These are phyloP conservation scores for Otolemur crassicaudatus DNA, from an alignment of 2,797 vertebrate species.

Conservation along the genomic window DNA sequence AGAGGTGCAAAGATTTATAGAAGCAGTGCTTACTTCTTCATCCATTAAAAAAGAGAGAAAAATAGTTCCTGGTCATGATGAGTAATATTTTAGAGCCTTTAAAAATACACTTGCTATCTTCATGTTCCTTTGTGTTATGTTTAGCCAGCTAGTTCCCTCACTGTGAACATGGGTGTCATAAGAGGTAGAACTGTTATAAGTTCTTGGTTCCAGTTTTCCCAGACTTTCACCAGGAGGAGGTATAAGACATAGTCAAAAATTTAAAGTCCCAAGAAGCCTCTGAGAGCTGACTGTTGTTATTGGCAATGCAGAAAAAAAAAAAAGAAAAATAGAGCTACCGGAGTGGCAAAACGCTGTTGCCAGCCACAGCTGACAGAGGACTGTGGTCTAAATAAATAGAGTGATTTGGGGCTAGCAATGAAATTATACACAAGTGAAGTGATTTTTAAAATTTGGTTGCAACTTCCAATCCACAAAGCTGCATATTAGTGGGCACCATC, in stretches of 20 bases:
- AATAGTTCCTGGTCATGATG: constrained; percentile 77
- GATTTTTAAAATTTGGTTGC: not conserved
- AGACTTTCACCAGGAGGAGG: constrained; percentile 39
- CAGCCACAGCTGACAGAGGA: not conserved
- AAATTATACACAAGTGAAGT: not conserved
- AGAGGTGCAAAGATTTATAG: constrained; percentile 83
- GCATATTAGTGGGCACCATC: not conserved
- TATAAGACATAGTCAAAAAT: constrained; percentile 68
- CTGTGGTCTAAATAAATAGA: not conserved
- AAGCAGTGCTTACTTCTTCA: constrained; percentile 78
- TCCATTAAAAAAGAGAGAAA: constrained; percentile 73
- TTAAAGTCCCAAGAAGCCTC: constrained; percentile 79
- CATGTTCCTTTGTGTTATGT: constrained; percentile 61
- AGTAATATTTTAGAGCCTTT: constrained; percentile 80
- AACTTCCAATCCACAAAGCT: not conserved
- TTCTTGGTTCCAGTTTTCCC: constrained; percentile 38
- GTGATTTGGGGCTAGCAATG: not conserved
- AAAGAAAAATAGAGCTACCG: not conserved
- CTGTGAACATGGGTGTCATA: not conserved
- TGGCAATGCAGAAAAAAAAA: constrained; percentile 59
- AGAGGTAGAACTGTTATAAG: constrained; percentile 16
- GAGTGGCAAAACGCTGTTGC: not conserved
- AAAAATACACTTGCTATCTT: constrained; percentile 65
- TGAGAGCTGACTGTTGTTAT: constrained; percentile 74
- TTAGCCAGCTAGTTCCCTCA: not conserved